Conservation (phyloP, 2,113 vertebrate species). For the Fukomys damarensis region DNA sequence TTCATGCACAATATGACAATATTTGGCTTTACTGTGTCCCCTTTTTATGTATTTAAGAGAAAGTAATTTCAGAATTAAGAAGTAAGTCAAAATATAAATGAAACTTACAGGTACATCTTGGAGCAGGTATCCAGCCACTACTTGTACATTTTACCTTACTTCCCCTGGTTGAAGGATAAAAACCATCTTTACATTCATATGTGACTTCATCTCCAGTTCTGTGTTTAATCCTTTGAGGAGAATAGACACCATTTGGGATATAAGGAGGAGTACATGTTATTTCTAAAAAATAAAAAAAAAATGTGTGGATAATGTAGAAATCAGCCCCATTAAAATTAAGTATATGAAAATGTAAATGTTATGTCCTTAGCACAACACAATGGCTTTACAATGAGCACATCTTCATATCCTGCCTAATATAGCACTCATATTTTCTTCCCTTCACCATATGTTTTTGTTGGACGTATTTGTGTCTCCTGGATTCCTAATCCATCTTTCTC, state of each 20-base stretch:
- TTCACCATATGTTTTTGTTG: background rate
- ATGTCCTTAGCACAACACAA: background rate
- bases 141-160: conserved; percentile 63
- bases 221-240: conserved; percentile 59
- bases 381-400: background rate
- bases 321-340: background rate
- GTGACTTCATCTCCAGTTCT: background rate
- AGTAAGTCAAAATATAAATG: background rate
- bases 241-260: conserved; percentile 71
- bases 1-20: background rate
- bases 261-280: conserved; percentile 71
- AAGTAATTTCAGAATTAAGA: background rate
- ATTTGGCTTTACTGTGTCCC: background rate
- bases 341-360: background rate
- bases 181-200: conserved; percentile 59
- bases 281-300: conserved; percentile 69
- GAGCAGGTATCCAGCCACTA: conserved; percentile 80
- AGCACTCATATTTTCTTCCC: background rate
- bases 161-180: background rate
- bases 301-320: background rate
- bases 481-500: background rate
- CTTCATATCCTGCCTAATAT: background rate
- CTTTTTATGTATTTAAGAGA: background rate
- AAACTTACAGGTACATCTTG: conserved; percentile 83
- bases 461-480: background rate